Evolutionary conservation across 2,888 invertebrate species (phyloP).

Genomic region (Apantesis nais): DNA sequence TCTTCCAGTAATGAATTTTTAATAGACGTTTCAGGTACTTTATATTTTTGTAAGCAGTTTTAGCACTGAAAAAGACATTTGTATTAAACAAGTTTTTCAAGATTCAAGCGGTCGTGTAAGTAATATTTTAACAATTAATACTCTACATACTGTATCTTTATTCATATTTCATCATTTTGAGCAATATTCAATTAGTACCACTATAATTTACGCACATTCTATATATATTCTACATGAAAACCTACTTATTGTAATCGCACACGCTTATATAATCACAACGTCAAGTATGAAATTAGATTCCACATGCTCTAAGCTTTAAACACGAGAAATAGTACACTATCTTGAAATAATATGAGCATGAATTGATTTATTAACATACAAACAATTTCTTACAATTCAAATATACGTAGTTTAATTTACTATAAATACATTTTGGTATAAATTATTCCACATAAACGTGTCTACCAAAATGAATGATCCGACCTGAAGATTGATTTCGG

Average conservation of each 20-base stretch:
- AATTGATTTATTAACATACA: not conserved
- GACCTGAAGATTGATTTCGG: constrained; percentile 16
- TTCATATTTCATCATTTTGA: no score
- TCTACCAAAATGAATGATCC: constrained; percentile 19
- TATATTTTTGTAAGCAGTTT: no score
- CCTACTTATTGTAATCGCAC: not conserved
- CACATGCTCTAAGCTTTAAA: not conserved
- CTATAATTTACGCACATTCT: not conserved
- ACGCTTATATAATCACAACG: not conserved
- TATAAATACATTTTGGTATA: not conserved
- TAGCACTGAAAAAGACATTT: no score
- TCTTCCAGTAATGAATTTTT: no score
- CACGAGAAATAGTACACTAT: not conserved
- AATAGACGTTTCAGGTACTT: no score
- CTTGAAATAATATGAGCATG: not conserved
- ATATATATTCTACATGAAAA: not conserved
- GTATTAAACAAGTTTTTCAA: no score
- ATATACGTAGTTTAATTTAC: not conserved
- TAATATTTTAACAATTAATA: no score
- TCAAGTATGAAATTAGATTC: not conserved
- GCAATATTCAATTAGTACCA: not conserved
- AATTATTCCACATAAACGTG: not conserved
- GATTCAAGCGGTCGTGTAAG: no score
- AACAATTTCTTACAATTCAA: constrained; percentile 5
- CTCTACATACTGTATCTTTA: no score